Percentiles rank a stretch among this genome's conserved stretches.
phyloP scores from a whole-genome alignment of 1,140 invertebrate species.

The Plectus sambesii region DNA sequence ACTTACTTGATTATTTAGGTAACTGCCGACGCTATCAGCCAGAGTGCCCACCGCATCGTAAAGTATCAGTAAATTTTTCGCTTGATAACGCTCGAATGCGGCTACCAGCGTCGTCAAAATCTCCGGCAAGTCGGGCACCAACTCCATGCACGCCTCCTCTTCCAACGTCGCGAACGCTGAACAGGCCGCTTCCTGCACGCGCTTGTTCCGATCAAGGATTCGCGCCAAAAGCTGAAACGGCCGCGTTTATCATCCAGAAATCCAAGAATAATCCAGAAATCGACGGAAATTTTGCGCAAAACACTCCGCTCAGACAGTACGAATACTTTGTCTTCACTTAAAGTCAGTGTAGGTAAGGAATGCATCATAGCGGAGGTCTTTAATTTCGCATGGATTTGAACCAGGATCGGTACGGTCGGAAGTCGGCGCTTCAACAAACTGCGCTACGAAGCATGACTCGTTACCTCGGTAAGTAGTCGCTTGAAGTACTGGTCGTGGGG shows the following conservation, averaged over 20 bases:
- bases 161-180: slow-evolving; percentile 97
- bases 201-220: slow-evolving; percentile 90
- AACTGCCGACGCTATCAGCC: slow-evolving; percentile 90
- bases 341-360: too few species aligned
- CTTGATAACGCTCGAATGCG: slow-evolving; percentile 84
- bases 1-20: slow-evolving; percentile 73
- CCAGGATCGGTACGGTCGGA: too few species aligned
- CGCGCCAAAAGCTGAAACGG: slow-evolving; percentile 65
- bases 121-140: slow-evolving; percentile 90
- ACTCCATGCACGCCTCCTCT: slow-evolving; percentile 92
- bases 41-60: slow-evolving; percentile 98
- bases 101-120: slow-evolving; percentile 95
- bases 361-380: too few species aligned
- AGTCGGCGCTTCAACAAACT: slow-evolving; percentile 1
- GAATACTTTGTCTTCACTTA: too few species aligned
- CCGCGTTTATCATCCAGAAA: too few species aligned
- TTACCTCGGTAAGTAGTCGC: slow-evolving; percentile 81
- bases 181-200: slow-evolving; percentile 97
- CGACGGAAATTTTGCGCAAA: neutral
- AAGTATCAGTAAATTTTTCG: slow-evolving; percentile 93
- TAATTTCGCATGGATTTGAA: too few species aligned
- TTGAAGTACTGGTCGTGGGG: slow-evolving; percentile 84
- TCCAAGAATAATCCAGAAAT: too few species aligned
- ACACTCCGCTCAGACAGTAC: too few species aligned
- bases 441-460: slow-evolving; percentile 41